Evolutionary conservation across 2,888 invertebrate species (phyloP), one percentile per base, ranked within the genome.

Genomic region (Tetropium fuscum): DNA sequence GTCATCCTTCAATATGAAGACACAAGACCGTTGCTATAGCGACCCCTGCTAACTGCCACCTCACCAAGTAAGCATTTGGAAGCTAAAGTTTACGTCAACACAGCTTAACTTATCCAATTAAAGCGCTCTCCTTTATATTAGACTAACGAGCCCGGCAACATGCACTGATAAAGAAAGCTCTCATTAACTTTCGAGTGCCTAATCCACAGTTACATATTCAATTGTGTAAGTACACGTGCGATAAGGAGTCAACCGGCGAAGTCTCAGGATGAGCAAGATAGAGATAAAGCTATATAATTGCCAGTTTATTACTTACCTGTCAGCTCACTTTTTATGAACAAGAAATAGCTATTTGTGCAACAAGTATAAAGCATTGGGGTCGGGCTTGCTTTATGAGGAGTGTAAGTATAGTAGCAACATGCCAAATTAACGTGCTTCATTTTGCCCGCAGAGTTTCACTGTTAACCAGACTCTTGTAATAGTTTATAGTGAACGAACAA

Each of bases 51-150:
- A n/a, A 8, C 30, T 25, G 8, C 53, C 70, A 56, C 67, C 63
- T 55, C 64, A 60, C 49, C 65, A 66, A 68, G 68, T 66, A 66
- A 66, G 65, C 71, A 74, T 73, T 74, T 71, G 74, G 74, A 75
- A 76, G 73, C 74, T 75, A 74, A 74, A 74, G 76, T 77, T 75
- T 74, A 75, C 76, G 74, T 76, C 75, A 76, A 75, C 78, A 75
- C 74, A 70, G 77, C 75, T 76, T 75, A 78, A 78, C 78, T 78
- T 77, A 78, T 77, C 78, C 78, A 79, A 79, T 79, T 78, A 79
- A 78, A 76, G 76, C 76, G 71, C 73, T 76, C 75, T 75, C 75
- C 73, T 78, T 74, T 76, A 74, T 74, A 74, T 72, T 69, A 74
- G 73, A 71, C 74, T 77, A 77, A 77, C 77, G 77, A 78, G 77